Evolutionary conservation across 1,140 invertebrate genomes (phyloP), one percentile per base, ranked within the genome.

Genomic region (Belonocnema kinseyi): DNA sequence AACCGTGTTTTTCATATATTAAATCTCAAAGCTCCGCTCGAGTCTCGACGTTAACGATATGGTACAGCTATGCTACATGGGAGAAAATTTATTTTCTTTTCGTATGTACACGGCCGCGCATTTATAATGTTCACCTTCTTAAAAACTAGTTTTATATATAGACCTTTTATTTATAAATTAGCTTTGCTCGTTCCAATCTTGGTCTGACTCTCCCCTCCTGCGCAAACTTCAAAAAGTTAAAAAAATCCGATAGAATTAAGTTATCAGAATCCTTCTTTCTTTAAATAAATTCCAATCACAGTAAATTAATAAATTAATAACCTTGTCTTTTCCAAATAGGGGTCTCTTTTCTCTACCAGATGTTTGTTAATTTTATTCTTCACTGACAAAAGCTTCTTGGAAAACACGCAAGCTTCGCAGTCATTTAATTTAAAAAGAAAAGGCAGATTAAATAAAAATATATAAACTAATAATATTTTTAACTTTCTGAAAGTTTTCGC

Each of bases 41-140:
- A 73, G 74, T 83, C 56, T 80, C 73, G 72, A 81, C 33, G 13
- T 66, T 79, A 87, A 88, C 84, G 83, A 86, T 86, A 87, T 87
- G 84, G 71, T 87, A 88, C 86, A 88, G 76, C 80, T 86, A 86
- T 86, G 70, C 82, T 88, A 85, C 76, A 76, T 71, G 75, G 75
- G 75, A 75, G 33, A 75, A 80, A 77, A 50, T 46, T 72, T 75
- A 26, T 26, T 72, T 75, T 74, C 66, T 50, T 53, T 71, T 77
- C 66, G 40, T 86, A 86, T 87, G 61, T 87, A 86, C 85, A 87
- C 46, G 78, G 74, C 76, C 73, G 76, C 82, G 78, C 61, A 72
- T 79, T 79, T 84, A 78, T 80, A 77, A 46, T 76, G 79, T 78
- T 77, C 75, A 81, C 76, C 77, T 81, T 81, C 72, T 66, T 66